Evolutionary conservation across 2,113 vertebrate genomes (phyloP), one percentile per base, ranked within the genome.

Genomic region (Pedetes capensis): DNA sequence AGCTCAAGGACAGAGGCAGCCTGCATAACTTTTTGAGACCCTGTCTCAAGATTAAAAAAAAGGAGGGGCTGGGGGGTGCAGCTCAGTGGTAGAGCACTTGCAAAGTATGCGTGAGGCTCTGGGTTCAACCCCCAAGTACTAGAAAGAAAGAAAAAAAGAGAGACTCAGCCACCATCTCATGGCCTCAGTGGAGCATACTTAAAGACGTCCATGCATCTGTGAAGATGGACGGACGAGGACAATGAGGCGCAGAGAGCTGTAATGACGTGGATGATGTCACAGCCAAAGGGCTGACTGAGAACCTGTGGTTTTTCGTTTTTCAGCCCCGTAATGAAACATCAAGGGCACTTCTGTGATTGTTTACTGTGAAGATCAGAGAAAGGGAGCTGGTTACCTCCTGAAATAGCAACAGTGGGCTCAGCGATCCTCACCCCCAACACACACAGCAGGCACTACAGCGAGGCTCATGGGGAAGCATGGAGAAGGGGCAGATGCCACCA

Each of bases 91-190:
- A n/a, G n/a, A n/a, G n/a, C n/a, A n/a, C n/a, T n/a, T n/a, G n/a
- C n/a, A n/a, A n/a, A n/a, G n/a, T n/a, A n/a, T n/a, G n/a, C n/a
- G n/a, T n/a, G n/a, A n/a, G n/a, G n/a, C n/a, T n/a, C n/a, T n/a
- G n/a, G n/a, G n/a, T n/a, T n/a, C n/a, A n/a, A n/a, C n/a, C n/a
- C n/a, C n/a, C n/a, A n/a, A n/a, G n/a, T n/a, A n/a, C n/a, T n/a
- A n/a, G n/a, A n/a, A n/a, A n/a, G n/a, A n/a, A 44, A 78, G 64
- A 91, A 95, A 69, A 69, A 37, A 64, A 83, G 76, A 61, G 44
- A 72, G 89, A 53, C 22, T n/a, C 55, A 69, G 55, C 49, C 39
- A 51, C 20, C 51, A 61, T 55, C 37, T 13, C 34, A 93, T 1
- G 3, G 74, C 22, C 76, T 78, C 49, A 22, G 61, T 7, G 25